Evolutionary conservation across 2,888 invertebrate species (phyloP).

Genomic region (Leptinotarsa peninsularis): DNA sequence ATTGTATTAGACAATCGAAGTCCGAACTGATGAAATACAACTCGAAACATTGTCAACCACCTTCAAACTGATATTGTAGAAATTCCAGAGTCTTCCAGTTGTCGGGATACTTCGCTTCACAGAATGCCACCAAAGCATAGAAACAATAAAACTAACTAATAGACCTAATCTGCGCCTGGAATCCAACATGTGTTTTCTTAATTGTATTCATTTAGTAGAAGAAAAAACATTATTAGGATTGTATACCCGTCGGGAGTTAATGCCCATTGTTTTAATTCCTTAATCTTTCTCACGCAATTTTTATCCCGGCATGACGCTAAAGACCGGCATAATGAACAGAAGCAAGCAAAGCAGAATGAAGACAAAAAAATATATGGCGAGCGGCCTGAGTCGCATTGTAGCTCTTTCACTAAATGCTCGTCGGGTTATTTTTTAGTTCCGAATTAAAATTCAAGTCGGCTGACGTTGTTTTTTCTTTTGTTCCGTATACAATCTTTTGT

Average conservation of each 20-base stretch:
- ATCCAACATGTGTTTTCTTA: constrained; percentile 40
- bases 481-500: constrained; percentile 59
- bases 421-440: constrained; percentile 51
- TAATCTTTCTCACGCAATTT: constrained; percentile 46
- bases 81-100: background rate
- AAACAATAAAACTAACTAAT: constrained; percentile 36
- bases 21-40: too few species aligned
- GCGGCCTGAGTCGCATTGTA: constrained; percentile 45
- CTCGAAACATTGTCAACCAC: too few species aligned
- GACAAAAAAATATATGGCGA: constrained; percentile 32
- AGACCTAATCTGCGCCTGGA: constrained; percentile 30
- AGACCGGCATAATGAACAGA: constrained; percentile 47
- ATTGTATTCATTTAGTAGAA: constrained; percentile 35
- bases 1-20: too few species aligned
- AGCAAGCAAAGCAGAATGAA: constrained; percentile 37
- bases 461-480: constrained; percentile 61
- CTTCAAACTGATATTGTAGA: background rate
- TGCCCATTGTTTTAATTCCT: constrained; percentile 46
- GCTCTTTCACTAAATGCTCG: constrained; percentile 46
- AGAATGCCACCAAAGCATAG: constrained; percentile 32
- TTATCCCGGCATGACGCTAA: constrained; percentile 40
- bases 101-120: background rate
- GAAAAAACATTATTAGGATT: constrained; percentile 40
- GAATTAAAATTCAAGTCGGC: constrained; percentile 63
- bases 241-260: constrained; percentile 38